These are phyloP conservation scores for Tenebrosternarchus preto DNA, from an alignment of 2,113 vertebrate genomes.

Conservation along the genomic window DNA sequence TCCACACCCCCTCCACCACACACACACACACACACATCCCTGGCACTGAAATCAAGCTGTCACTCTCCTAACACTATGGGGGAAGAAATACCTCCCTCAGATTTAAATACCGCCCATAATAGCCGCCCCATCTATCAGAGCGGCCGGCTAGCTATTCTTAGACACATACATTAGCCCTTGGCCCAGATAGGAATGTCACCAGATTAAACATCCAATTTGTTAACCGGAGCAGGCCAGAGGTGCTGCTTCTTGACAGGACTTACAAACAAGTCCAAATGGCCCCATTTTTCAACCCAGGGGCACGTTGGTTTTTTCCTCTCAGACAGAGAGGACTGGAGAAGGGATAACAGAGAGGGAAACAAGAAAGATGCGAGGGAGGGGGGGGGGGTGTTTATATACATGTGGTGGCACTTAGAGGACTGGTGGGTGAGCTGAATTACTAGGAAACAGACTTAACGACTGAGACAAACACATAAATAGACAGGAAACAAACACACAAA, in stretches of 20 bases:
- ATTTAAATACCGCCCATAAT: constrained; percentile 67
- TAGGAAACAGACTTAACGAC: constrained; percentile 26
- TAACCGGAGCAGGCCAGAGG: constrained; percentile 59
- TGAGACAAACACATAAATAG: constrained; percentile 8
- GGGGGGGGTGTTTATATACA: not conserved
- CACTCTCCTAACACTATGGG: constrained; percentile 46
- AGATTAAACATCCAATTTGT: constrained; percentile 73
- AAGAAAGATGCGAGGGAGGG: not conserved
- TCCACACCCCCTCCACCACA: not conserved
- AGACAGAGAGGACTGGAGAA: constrained; percentile 13
- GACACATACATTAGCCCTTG: constrained; percentile 72
- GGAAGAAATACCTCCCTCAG: constrained; percentile 57
- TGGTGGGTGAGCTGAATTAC: constrained; percentile 12
- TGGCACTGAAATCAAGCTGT: constrained; percentile 60
- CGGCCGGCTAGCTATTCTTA: constrained; percentile 63
- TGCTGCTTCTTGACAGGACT: constrained; percentile 64
- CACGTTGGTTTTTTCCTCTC: constrained; percentile 36
- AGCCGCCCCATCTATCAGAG: constrained; percentile 65
- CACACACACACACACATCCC: constrained; percentile 2
- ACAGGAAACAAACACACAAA: not conserved
- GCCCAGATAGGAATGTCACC: constrained; percentile 73
- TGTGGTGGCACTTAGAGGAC: constrained; percentile 25
- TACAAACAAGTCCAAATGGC: constrained; percentile 67
- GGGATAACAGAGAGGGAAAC: not conserved
- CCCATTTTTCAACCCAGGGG: constrained; percentile 62